These are phyloP conservation scores for Pagetopsis macropterus DNA, from an alignment of 2,797 vertebrate genomes.

Conservation along the genomic window DNA sequence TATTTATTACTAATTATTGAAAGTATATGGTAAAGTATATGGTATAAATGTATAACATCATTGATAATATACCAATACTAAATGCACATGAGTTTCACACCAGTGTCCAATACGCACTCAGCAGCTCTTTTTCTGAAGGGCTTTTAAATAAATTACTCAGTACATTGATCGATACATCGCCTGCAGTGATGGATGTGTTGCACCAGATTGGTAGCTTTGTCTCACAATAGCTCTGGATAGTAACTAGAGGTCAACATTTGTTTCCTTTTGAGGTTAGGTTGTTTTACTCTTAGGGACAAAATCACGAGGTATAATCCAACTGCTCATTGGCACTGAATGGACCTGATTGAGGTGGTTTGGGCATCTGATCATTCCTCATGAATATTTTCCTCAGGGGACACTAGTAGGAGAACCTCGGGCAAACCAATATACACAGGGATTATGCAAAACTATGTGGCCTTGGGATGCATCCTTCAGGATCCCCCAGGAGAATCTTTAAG, in stretches of 20 bases:
- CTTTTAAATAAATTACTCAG: slow-evolving; percentile 23
- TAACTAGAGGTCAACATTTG: slow-evolving; percentile 16
- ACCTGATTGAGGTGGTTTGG: slow-evolving; percentile 24
- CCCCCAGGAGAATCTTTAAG: slow-evolving; percentile 19
- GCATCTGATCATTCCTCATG: slow-evolving; percentile 15
- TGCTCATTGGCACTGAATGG: slow-evolving; percentile 19
- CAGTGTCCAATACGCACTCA: not conserved
- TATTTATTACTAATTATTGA: too few relatives aligned
- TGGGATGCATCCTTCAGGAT: slow-evolving; percentile 18
- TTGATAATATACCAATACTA: too few relatives aligned
- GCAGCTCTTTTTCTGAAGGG: not conserved
- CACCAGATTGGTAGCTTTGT: slow-evolving; percentile 2
- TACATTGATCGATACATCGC: slow-evolving; percentile 1
- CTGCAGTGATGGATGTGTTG: slow-evolving; percentile 17
- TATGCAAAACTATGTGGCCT: slow-evolving; percentile 21
- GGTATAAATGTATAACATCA: too few relatives aligned
- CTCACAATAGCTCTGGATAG: slow-evolving; percentile 6
- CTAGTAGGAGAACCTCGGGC: slow-evolving; percentile 10
- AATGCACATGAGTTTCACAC: not conserved
- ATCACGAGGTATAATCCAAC: not conserved
- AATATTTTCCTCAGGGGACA: slow-evolving; percentile 18
- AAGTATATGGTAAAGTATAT: too few relatives aligned
- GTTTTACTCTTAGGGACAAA: not conserved
- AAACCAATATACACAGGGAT: slow-evolving; percentile 32
- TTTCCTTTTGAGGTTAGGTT: slow-evolving; percentile 11